Percentiles rank a stretch among this genome's conserved stretches.
These are phyloP conservation scores for Latheticus oryzae DNA, from an alignment of 2,888 invertebrate genomes.

Conservation along the genomic window DNA sequence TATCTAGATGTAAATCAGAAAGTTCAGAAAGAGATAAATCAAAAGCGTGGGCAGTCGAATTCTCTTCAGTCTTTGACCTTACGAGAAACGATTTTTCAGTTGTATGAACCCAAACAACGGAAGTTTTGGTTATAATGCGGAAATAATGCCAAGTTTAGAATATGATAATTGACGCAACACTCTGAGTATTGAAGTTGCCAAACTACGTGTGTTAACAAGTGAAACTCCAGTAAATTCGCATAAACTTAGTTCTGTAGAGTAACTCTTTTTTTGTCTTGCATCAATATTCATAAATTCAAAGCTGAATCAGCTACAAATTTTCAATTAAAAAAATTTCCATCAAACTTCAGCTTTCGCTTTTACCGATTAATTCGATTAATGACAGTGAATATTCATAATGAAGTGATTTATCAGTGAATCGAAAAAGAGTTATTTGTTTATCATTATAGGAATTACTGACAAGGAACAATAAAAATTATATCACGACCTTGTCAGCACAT, in stretches of 20 bases:
- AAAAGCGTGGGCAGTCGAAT: constrained; percentile 18
- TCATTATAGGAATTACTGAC: constrained; percentile 2
- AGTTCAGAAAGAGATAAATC: constrained; percentile 11
- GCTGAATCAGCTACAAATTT: no score
- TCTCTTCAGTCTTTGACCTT: constrained; percentile 15
- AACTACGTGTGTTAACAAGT: constrained; percentile 34
- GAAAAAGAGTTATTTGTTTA: constrained; percentile 19
- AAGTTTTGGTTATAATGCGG: constrained; percentile 44
- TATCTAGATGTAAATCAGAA: constrained; percentile 21
- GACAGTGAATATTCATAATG: constrained; percentile 2
- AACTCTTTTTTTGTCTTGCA: background rate
- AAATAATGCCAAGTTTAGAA: constrained; percentile 43
- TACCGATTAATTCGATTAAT: constrained; percentile 21
- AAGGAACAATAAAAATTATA: constrained; percentile 5
- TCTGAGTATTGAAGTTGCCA: constrained; percentile 29
- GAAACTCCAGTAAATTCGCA: constrained; percentile 12
- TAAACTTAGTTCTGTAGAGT: background rate
- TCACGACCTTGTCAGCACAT: constrained; percentile 35
- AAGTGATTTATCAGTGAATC: constrained; percentile 14
- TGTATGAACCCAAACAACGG: constrained; percentile 38
- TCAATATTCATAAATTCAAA: constrained; percentile 2
- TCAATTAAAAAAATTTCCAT: constrained; percentile 29
- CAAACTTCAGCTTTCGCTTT: constrained; percentile 14
- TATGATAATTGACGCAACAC: constrained; percentile 44
- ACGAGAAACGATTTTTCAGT: no score